These are phyloP conservation scores for Prenolepis imparis DNA, from an alignment of 2,888 invertebrate genomes.

Conservation along the genomic window DNA sequence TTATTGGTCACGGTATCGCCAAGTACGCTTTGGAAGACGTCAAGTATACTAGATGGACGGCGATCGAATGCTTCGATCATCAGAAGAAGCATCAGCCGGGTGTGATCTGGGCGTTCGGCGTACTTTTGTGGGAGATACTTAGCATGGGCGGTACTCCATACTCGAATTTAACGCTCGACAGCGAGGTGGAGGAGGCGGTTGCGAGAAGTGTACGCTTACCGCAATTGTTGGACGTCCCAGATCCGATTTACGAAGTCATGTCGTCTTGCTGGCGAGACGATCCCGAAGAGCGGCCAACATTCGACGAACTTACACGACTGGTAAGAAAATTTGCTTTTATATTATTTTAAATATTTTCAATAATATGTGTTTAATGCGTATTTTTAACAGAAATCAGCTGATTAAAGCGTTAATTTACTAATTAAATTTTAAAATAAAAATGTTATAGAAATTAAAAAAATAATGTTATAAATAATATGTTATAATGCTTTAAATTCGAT, in stretches of 20 bases:
- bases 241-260: constrained; percentile 93
- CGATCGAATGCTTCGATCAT: constrained; percentile 91
- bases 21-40: constrained; percentile 90
- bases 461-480: too few relatives aligned
- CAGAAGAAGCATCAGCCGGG: constrained; percentile 91
- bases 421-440: too few relatives aligned
- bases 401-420: too few relatives aligned
- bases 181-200: constrained; percentile 87
- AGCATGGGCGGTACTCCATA: constrained; percentile 94
- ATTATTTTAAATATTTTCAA: background rate
- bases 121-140: constrained; percentile 94
- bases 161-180: constrained; percentile 89
- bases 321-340: constrained; percentile 71
- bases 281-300: constrained; percentile 92
- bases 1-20: constrained; percentile 92
- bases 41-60: constrained; percentile 93
- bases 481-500: too few relatives aligned
- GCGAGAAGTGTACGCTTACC: constrained; percentile 91
- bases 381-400: too few relatives aligned
- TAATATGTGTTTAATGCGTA: constrained; percentile 1
- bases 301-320: constrained; percentile 88
- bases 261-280: constrained; percentile 95
- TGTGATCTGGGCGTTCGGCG: constrained; percentile 94
- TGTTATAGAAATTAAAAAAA: too few relatives aligned
- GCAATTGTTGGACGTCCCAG: constrained; percentile 92